phyloP scores from a whole-genome alignment of 2,113 vertebrate genomes.

The Osmerus eperlanus region DNA sequence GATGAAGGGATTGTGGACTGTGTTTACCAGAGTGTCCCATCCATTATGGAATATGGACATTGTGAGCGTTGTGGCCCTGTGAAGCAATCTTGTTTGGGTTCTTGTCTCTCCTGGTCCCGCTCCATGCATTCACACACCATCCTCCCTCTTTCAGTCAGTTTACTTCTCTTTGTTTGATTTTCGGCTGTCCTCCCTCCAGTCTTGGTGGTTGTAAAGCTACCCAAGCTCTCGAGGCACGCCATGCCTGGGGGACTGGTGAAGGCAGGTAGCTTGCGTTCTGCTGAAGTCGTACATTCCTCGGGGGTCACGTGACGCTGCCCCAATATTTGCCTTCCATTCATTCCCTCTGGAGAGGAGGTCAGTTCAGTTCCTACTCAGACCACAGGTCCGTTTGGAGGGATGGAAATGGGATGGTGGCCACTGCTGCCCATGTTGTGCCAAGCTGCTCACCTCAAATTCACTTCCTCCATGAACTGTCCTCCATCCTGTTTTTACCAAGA shows the following conservation, averaged over 20 bases:
- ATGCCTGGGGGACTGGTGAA: constrained; percentile 11
- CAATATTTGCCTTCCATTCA: constrained; percentile 31
- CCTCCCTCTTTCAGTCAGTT: constrained; percentile 1
- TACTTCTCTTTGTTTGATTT: not conserved
- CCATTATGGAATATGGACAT: too few relatives aligned
- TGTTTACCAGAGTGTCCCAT: too few relatives aligned
- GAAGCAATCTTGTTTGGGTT: too few relatives aligned
- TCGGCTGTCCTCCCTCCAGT: not conserved
- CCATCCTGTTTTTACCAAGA: not conserved
- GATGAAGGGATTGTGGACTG: too few relatives aligned
- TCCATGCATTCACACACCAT: not conserved
- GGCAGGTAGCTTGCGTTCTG: constrained; percentile 16
- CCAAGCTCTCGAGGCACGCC: not conserved
- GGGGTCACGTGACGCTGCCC: constrained; percentile 24
- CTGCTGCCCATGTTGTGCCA: constrained; percentile 19
- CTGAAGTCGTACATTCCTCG: constrained; percentile 31
- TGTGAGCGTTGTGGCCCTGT: too few relatives aligned
- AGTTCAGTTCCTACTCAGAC: constrained; percentile 21
- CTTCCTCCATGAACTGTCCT: not conserved
- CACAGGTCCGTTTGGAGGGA: constrained; percentile 10
- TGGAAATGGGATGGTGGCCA: constrained; percentile 24
- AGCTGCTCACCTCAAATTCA: constrained; percentile 1
- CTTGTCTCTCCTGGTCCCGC: too few relatives aligned
- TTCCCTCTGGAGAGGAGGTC: constrained; percentile 19
- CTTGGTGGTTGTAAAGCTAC: constrained; percentile 1